phyloP scores from a whole-genome alignment of 2,888 invertebrate species.

The Leptinotarsa peninsularis region DNA sequence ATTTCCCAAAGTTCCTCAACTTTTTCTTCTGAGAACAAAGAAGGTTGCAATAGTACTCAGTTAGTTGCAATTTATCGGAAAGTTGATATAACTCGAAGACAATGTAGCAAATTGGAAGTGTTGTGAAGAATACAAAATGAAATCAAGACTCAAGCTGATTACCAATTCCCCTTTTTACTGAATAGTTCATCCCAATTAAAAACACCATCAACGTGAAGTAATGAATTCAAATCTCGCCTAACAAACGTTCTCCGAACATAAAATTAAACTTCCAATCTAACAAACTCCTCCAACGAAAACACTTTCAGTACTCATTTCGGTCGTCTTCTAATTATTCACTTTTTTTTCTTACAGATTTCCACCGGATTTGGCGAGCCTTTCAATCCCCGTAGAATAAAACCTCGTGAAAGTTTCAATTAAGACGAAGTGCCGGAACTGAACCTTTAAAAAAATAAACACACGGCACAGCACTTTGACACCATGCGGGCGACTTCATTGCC shows the following conservation, averaged over 20 bases:
- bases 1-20: no score
- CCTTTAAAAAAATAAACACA: conserved; percentile 17
- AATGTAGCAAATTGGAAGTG: no score
- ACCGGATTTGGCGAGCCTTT: conserved; percentile 21
- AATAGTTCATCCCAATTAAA: conserved; percentile 15
- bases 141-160: no score
- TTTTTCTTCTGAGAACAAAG: no score
- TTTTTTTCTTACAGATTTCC: conserved; percentile 17
- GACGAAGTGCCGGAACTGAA: conserved; percentile 17
- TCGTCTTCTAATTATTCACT: conserved; percentile 12
- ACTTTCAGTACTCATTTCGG: conserved; percentile 1
- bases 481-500: conserved; percentile 55
- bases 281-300: conserved; percentile 11
- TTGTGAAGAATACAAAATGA: no score
- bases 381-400: conserved; percentile 17
- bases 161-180: neutral
- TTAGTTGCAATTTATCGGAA: no score
- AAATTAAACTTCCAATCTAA: neutral
- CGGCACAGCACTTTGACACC: conserved; percentile 12
- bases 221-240: conserved; percentile 13
- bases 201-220: conserved; percentile 1
- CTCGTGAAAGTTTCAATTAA: conserved; percentile 26
- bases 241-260: neutral
- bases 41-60: no score
- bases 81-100: no score